phyloP scores from a whole-genome alignment of 1,140 invertebrate genomes.

The Drosophila neocordata region DNA sequence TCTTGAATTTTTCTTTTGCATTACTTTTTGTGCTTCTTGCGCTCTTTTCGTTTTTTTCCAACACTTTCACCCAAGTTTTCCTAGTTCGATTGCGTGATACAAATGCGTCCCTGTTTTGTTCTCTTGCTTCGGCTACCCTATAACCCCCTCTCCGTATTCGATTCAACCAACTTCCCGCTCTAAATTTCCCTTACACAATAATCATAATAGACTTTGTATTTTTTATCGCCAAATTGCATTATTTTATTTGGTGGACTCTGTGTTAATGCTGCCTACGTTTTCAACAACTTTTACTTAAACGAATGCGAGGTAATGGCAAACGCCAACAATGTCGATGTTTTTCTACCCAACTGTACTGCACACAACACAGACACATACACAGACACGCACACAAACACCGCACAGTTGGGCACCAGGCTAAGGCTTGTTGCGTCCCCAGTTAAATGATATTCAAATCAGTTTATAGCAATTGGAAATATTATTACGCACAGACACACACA shows the following conservation, averaged over 20 bases:
- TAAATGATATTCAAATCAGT: slow-evolving; percentile 24
- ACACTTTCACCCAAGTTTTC: slow-evolving; percentile 24
- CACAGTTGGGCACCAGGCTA: slow-evolving; percentile 12
- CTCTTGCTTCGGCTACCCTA: background rate
- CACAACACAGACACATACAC: slow-evolving; percentile 73
- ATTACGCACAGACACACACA: background rate
- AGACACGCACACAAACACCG: slow-evolving; percentile 67
- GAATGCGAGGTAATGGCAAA: slow-evolving; percentile 26
- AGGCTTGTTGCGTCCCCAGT: slow-evolving; percentile 4
- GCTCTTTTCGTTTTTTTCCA: slow-evolving; percentile 7
- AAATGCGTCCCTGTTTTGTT: slow-evolving; percentile 16
- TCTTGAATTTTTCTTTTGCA: background rate
- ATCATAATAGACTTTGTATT: no score
- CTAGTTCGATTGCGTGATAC: slow-evolving; percentile 17
- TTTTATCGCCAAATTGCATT: background rate
- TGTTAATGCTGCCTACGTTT: slow-evolving; percentile 18
- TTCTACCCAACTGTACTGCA: slow-evolving; percentile 80
- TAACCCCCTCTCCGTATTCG: background rate
- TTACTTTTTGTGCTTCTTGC: background rate
- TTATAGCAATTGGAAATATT: slow-evolving; percentile 21
- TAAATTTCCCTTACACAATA: background rate
- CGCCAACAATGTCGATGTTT: slow-evolving; percentile 61
- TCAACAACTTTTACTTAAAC: slow-evolving; percentile 27
- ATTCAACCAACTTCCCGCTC: slow-evolving; percentile 6
- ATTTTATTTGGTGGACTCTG: slow-evolving; percentile 20